These are phyloP conservation scores for Synaphobranchus kaupii DNA, from an alignment of 2,797 vertebrate genomes.

Conservation along the genomic window DNA sequence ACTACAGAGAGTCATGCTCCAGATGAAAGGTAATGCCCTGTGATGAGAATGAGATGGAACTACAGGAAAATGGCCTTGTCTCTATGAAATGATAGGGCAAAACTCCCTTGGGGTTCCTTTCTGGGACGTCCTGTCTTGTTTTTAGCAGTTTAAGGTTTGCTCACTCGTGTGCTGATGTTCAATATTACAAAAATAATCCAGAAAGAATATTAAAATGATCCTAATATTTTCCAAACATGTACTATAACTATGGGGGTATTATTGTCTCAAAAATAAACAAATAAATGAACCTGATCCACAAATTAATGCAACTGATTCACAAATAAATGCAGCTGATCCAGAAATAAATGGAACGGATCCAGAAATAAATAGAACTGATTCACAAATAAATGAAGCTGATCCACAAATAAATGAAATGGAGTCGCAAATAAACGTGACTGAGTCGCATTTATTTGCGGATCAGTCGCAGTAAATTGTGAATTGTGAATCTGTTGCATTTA, in stretches of 20 bases:
- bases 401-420: no score
- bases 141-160: background rate
- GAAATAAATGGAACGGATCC: no score
- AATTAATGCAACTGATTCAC: no score
- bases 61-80: background rate
- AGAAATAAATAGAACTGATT: no score
- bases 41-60: constrained; percentile 8
- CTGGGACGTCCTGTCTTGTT: background rate
- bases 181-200: background rate
- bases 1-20: background rate
- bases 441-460: no score
- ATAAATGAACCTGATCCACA: no score
- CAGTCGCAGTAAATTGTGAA: no score
- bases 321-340: no score
- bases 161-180: background rate
- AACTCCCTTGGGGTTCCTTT: background rate
- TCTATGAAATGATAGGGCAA: background rate
- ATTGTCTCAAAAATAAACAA: no score
- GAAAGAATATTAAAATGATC: background rate
- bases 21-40: background rate
- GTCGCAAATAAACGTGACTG: no score
- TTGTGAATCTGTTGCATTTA: no score
- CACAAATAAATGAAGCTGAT: no score
- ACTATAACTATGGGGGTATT: background rate
- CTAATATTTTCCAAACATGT: background rate